Evolutionary conservation across 2,888 invertebrate species (phyloP), one percentile per base, ranked within the genome.

Genomic region (Scrobipalpa atriplicella): DNA sequence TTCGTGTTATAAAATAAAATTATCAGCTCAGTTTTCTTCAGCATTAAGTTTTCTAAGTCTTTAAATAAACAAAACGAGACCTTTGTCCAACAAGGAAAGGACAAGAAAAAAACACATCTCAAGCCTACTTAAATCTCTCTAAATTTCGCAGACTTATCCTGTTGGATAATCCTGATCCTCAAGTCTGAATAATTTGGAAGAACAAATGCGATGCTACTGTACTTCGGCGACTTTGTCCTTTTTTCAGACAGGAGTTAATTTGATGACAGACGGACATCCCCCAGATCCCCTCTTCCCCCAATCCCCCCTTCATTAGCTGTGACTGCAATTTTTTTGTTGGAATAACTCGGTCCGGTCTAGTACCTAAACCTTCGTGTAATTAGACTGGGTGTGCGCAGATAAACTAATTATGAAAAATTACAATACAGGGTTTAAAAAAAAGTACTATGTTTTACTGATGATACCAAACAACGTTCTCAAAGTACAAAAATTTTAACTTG

Each of bases 301-400:
- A 19, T 21, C 29, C 29, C 54, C 54, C 13, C 21, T 84, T 86
- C 85, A 85, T 86, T 85, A 86, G 74, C 75, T 67, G 75, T 85
- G 86, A 86, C 85, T 86, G 85, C 83, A 76, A 78, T 81, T 77
- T 74, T 68, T 70, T 65, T 71, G 54, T 71, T 70, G 67, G 72
- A 70, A 71, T 71, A 71, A 68, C 63, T 63, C 38, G 13, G 21
- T 11, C 21, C 19, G 13, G 19, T 47, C 47, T 56, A 21, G 21
- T 9, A 56, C 54, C 21, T 56, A 56, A 56, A 56, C 54, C 54
- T 21, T 56, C 54, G n/a, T 21, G 21, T 21, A 56, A 56, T 56
- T 56, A 56, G 54, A 21, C 21, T 56, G 54, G 7, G 54, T 1
- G 21, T 56, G 11, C 13, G 54, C 21, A 21, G 54, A 21, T 21